Base-by-base conservation (phyloP, 2,797 vertebrate genomes). In the Euthynnus affinis region DNA sequence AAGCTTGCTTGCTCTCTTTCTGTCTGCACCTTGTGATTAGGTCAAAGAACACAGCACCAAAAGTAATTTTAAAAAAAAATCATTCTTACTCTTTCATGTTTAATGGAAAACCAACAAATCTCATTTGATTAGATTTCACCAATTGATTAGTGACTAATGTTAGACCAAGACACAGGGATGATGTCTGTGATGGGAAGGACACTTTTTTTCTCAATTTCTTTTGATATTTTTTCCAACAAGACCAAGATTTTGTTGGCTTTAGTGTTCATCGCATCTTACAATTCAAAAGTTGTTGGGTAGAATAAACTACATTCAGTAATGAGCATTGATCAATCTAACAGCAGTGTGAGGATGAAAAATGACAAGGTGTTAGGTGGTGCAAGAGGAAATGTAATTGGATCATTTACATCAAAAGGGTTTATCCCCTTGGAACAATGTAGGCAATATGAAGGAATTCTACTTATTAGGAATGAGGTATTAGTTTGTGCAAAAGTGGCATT, bases 1-100 rank as follows among this genome's bases (percentile, higher is more conserved):
- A 90, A 82, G 83, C 52, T 71, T 60, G 69, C 78, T 56, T 55
- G 91, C 78, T 93, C 87, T 73, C 78, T 78, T 89, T 91, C 86
- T 90, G 82, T 91, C 90, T 80, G 68, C 82, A 67, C 69, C 67
- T 53, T 70, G 23, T 88, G 90, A 90, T 86, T 62, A 78, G 91
- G 88, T 91, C 84, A 91, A 74, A 78, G 73, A 29, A 67, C 44
- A 63, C 73, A 27, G 20, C 15, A 37, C 34, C 17, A 40, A 63
- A 64, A 66, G 15, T 15, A 71, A 48, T 64, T 3, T n/a, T n/a
- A n/a, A n/a, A 20, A 61, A 56, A 9, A 46, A 23, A 56, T 42
- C 15, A n/a, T 44, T 60, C 23, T 65, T 1, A 40, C 51, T 49
- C 29, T 73, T 58, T 72, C 29, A 18, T 73, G 14, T 25, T 73